Evolutionary conservation across 2,113 vertebrate genomes (phyloP).

Genomic region (Scalopus aquaticus): DNA sequence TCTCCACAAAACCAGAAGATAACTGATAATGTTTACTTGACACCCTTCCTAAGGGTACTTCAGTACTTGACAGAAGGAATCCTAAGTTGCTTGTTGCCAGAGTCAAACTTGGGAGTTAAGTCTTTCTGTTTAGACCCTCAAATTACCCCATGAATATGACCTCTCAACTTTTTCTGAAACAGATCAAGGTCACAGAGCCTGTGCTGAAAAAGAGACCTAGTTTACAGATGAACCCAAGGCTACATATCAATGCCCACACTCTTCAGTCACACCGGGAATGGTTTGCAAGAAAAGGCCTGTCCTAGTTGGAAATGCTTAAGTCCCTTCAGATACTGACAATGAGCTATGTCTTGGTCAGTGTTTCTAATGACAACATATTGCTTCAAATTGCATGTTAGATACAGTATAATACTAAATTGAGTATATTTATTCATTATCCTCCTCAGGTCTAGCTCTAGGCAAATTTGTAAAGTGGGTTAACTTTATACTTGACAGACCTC

Average conservation of each 20-base stretch:
- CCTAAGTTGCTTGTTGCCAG: not conserved
- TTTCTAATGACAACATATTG: slow-evolving; percentile 21
- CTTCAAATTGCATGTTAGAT: slow-evolving; percentile 15
- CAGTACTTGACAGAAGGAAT: not conserved
- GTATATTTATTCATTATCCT: not conserved
- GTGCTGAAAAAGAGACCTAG: not conserved
- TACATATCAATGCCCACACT: not conserved
- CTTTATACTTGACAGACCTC: not conserved
- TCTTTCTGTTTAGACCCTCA: not conserved
- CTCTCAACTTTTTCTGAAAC: not conserved
- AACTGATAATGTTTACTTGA: not conserved
- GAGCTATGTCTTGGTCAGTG: not conserved
- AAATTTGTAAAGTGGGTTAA: slow-evolving; percentile 11
- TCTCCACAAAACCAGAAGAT: not conserved
- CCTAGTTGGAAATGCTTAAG: not conserved
- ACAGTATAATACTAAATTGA: not conserved
- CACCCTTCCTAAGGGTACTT: not conserved
- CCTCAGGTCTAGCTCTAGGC: not conserved
- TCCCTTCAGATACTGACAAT: not conserved
- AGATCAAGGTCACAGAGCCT: not conserved
- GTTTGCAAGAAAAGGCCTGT: not conserved
- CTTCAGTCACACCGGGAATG: not conserved
- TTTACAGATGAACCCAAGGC: not conserved
- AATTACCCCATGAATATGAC: not conserved
- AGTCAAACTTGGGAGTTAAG: not conserved